phyloP scores from a whole-genome alignment of 2,797 vertebrate species.

The Dermochelys coriacea region DNA sequence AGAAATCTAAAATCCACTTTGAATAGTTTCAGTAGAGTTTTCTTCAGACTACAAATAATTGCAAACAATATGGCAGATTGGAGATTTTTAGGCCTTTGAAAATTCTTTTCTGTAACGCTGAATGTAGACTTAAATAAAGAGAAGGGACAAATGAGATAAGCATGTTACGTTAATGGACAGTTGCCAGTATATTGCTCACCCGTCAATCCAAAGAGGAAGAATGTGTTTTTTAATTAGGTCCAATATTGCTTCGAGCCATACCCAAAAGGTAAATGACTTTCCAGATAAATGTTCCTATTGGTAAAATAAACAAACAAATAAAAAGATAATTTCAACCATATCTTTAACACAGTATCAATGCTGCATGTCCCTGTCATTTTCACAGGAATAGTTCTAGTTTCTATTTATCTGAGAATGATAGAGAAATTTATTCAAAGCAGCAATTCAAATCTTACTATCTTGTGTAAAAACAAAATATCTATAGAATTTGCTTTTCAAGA shows the following conservation, averaged over 20 bases:
- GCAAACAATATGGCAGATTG: background rate
- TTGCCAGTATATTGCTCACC: constrained; percentile 81
- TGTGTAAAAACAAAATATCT: background rate
- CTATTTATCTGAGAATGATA: background rate
- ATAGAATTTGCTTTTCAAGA: background rate
- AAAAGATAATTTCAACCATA: background rate
- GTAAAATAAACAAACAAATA: background rate
- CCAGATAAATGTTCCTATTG: constrained; percentile 93
- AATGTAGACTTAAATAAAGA: constrained; percentile 8
- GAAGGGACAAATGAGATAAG: background rate
- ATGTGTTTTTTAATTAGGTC: constrained; percentile 98
- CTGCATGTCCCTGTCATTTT: background rate
- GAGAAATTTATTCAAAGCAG: background rate
- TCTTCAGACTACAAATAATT: background rate
- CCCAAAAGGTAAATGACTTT: constrained; percentile 96
- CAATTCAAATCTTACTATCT: background rate
- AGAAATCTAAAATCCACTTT: background rate
- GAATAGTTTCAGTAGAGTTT: background rate
- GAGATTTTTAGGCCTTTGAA: background rate
- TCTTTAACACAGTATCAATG: background rate
- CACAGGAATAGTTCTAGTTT: background rate
- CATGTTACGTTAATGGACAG: background rate
- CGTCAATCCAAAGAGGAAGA: constrained; percentile 96
- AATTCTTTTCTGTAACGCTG: background rate
- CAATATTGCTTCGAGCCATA: constrained; percentile 96